These are phyloP conservation scores for Acanthopagrus latus DNA, from an alignment of 2,797 vertebrate species.

Conservation along the genomic window DNA sequence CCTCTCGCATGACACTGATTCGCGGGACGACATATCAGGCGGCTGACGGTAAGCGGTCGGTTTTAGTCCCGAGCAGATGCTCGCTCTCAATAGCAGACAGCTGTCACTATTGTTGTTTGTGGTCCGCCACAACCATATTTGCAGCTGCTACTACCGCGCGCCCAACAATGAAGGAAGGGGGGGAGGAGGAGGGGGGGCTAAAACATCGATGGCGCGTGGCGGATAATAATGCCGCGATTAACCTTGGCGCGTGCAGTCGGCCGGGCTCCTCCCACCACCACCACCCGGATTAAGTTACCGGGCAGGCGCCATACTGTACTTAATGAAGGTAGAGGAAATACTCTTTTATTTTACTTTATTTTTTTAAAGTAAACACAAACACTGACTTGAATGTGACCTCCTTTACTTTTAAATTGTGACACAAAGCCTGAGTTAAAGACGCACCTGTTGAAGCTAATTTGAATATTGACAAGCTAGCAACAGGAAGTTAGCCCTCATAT, in stretches of 20 bases:
- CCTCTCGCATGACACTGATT: constrained; percentile 80
- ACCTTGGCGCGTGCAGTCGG: constrained; percentile 84
- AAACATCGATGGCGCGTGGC: constrained; percentile 86
- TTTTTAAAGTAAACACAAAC: too few species aligned
- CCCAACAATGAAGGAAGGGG: constrained; percentile 84
- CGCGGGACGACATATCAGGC: constrained; percentile 77
- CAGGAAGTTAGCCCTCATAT: too few species aligned
- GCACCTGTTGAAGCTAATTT: constrained; percentile 20
- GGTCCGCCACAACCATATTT: constrained; percentile 84
- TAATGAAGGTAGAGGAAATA: constrained; percentile 3
- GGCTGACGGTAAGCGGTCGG: constrained; percentile 83
- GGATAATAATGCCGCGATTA: constrained; percentile 88
- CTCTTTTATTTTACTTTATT: background rate
- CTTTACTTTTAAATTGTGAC: too few species aligned
- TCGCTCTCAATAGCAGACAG: constrained; percentile 88
- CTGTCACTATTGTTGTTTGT: constrained; percentile 89
- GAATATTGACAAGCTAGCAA: background rate
- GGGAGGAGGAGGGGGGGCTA: constrained; percentile 68
- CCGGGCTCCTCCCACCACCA: constrained; percentile 42
- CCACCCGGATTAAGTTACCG: constrained; percentile 80
- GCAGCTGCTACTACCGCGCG: constrained; percentile 85
- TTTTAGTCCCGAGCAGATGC: constrained; percentile 87
- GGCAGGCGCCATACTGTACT: constrained; percentile 67
- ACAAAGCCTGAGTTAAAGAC: background rate
- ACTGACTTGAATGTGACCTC: too few species aligned